These are phyloP conservation scores for Drosophila recens DNA, from an alignment of 2,888 invertebrate species.

Conservation along the genomic window DNA sequence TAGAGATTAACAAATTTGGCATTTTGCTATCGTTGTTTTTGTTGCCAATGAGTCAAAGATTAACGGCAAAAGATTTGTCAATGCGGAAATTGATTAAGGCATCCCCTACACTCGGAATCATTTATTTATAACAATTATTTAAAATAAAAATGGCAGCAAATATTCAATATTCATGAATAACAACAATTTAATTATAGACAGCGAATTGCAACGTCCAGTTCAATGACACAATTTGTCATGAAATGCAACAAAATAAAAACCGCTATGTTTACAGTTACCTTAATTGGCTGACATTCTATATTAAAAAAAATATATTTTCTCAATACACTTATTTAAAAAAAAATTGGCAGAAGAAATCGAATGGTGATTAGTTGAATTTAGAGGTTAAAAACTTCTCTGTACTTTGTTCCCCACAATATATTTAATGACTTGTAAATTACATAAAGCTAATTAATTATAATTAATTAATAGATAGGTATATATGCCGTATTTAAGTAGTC, in stretches of 20 bases:
- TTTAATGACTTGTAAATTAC: too few species aligned
- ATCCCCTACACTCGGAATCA: background rate
- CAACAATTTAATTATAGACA: slow-evolving; percentile 35
- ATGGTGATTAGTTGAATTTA: background rate
- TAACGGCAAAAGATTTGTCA: slow-evolving; percentile 53
- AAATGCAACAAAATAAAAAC: slow-evolving; percentile 9
- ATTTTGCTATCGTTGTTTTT: slow-evolving; percentile 11
- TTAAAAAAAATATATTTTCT: background rate
- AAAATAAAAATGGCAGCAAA: too few species aligned
- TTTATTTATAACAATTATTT: slow-evolving; percentile 6
- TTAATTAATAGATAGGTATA: background rate
- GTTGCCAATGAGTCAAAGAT: slow-evolving; percentile 49
- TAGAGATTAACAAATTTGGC: slow-evolving; percentile 33
- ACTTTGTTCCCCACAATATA: background rate
- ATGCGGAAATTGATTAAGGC: slow-evolving; percentile 61
- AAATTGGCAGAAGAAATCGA: background rate
- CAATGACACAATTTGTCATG: slow-evolving; percentile 48
- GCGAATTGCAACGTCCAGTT: slow-evolving; percentile 33
- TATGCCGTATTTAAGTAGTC: slow-evolving; percentile 1
- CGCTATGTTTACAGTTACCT: slow-evolving; percentile 4
- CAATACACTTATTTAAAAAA: background rate
- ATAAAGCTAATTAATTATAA: background rate
- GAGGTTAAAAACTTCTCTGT: background rate
- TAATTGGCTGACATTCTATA: slow-evolving; percentile 12
- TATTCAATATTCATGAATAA: slow-evolving; percentile 6